Percentiles rank a stretch among this genome's conserved stretches.
These are phyloP conservation scores for Parnassius orleans DNA, from an alignment of 2,888 invertebrate species.

Conservation along the genomic window DNA sequence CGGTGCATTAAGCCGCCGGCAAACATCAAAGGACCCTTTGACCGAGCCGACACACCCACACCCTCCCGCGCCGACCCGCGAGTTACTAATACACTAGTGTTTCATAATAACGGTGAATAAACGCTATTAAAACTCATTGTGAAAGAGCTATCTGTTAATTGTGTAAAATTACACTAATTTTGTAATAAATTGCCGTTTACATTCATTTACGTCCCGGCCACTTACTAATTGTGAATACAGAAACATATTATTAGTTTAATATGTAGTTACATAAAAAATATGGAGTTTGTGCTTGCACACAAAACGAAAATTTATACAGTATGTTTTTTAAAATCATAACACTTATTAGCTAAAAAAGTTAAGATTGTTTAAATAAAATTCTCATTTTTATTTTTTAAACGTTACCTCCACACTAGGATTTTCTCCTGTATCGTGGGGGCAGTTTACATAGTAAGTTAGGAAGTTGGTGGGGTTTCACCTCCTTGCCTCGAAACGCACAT, in stretches of 20 bases:
- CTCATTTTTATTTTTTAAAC: too few species aligned
- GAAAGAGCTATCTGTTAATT: conserved; percentile 40
- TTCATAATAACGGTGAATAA: conserved; percentile 25
- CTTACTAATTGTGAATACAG: conserved; percentile 1
- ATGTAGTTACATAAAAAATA: too few species aligned
- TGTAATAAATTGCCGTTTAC: conserved; percentile 2
- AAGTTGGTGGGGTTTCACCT: too few species aligned
- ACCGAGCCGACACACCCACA: conserved; percentile 78
- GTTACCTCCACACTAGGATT: too few species aligned
- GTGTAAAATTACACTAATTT: conserved; percentile 15
- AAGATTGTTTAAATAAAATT: too few species aligned
- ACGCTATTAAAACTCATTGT: conserved; percentile 14
- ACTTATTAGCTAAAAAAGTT: too few species aligned
- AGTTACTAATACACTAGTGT: conserved; percentile 40
- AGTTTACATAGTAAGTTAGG: too few species aligned
- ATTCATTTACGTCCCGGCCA: neutral
- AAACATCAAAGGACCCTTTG: conserved; percentile 80
- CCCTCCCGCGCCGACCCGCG: conserved; percentile 49
- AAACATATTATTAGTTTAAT: neutral
- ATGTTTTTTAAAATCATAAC: too few species aligned
- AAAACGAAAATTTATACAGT: too few species aligned
- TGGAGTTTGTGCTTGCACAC: too few species aligned
- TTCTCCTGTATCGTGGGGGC: too few species aligned
- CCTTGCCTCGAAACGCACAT: too few species aligned
- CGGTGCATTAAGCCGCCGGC: conserved; percentile 81